phyloP scores from a whole-genome alignment of 2,797 vertebrate species.

The Gymnothorax javanicus region DNA sequence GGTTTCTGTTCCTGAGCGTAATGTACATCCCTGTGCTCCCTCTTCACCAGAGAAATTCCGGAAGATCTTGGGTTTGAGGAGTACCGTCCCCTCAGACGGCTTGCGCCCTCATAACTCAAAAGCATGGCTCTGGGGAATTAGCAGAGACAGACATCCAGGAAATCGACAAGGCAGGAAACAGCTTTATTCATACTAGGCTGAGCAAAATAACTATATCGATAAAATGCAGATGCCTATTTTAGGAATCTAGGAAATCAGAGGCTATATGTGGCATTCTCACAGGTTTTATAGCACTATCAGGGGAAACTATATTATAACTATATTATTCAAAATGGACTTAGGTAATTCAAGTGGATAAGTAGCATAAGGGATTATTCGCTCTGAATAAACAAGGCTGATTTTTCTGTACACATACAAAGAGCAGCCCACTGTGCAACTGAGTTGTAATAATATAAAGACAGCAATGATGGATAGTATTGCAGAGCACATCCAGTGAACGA shows the following conservation, averaged over 20 bases:
- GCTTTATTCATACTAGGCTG: background rate
- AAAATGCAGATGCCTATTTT: background rate
- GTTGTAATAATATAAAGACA: background rate
- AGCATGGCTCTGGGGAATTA: constrained; percentile 42
- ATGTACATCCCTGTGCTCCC: constrained; percentile 45
- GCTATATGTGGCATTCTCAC: background rate
- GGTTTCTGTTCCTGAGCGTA: constrained; percentile 55
- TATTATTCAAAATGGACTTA: background rate
- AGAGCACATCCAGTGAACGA: too few species aligned
- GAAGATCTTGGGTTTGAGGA: constrained; percentile 33
- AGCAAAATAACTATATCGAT: background rate
- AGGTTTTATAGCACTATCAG: background rate
- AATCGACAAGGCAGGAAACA: background rate
- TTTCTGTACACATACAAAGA: background rate
- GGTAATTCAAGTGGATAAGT: background rate
- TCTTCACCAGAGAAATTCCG: constrained; percentile 47
- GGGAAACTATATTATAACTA: background rate
- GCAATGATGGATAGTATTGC: background rate
- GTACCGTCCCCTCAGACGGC: constrained; percentile 49
- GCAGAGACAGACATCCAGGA: background rate
- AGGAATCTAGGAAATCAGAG: background rate
- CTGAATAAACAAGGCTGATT: background rate
- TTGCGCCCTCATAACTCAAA: constrained; percentile 40
- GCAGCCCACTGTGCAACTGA: background rate
- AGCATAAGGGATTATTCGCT: constrained; percentile 2